Evolutionary conservation across 1,140 invertebrate species (phyloP).

Genomic region (Zophobas morio): DNA sequence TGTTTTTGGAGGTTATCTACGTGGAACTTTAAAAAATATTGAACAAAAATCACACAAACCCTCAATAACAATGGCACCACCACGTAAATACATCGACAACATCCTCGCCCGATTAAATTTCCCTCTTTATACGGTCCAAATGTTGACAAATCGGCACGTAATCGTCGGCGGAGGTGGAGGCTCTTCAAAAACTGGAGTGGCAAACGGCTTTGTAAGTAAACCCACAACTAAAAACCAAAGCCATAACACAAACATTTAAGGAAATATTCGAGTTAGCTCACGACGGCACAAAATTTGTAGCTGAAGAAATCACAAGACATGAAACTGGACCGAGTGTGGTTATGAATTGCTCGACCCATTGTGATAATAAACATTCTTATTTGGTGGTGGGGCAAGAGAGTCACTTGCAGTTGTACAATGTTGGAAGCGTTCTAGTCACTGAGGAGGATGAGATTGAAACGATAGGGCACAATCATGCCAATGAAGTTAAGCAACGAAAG

Average conservation of each 20-base stretch:
- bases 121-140: conserved; percentile 91
- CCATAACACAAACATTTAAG: conserved; percentile 68
- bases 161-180: conserved; percentile 96
- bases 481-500: conserved; percentile 68
- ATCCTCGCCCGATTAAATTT: conserved; percentile 90
- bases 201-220: conserved; percentile 92
- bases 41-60: conserved; percentile 45
- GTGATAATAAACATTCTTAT: conserved; percentile 79
- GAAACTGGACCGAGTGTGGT: conserved; percentile 91
- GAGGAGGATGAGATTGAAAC: conserved; percentile 69
- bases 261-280: conserved; percentile 93
- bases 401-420: conserved; percentile 90
- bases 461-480: conserved; percentile 68
- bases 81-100: conserved; percentile 73
- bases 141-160: conserved; percentile 92
- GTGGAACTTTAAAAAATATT: conserved; percentile 56
- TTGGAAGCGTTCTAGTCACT: conserved; percentile 78
- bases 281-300: conserved; percentile 84
- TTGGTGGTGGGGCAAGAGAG: conserved; percentile 93
- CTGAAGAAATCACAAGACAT: conserved; percentile 88
- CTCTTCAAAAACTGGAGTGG: conserved; percentile 93
- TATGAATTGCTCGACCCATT: conserved; percentile 88
- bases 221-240: neutral
- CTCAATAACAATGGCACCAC: conserved; percentile 58
- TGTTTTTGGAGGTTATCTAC: conserved; percentile 60